These are phyloP conservation scores for Omphaloscelis lunosa DNA, from an alignment of 2,888 invertebrate species.

Conservation along the genomic window DNA sequence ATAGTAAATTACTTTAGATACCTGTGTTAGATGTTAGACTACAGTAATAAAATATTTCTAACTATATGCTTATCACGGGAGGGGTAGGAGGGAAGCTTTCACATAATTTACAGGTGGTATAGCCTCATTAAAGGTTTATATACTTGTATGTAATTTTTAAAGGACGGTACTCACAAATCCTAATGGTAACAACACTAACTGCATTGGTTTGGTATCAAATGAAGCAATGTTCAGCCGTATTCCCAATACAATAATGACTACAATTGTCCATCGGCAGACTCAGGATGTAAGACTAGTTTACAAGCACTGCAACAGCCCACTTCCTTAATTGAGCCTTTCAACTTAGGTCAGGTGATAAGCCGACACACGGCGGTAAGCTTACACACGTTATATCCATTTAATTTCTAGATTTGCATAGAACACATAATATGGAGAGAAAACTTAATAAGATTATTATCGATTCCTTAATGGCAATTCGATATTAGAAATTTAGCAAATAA, in stretches of 20 bases:
- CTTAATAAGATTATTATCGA: constrained; percentile 42
- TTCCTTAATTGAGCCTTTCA: constrained; percentile 58
- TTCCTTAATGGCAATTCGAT: constrained; percentile 42
- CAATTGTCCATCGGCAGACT: constrained; percentile 17
- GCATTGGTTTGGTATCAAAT: not conserved
- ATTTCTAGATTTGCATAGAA: constrained; percentile 39
- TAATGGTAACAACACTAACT: constrained; percentile 27
- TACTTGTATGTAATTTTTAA: constrained; percentile 27
- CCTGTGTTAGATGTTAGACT: constrained; percentile 8
- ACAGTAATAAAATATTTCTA: constrained; percentile 7
- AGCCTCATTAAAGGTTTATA: constrained; percentile 23
- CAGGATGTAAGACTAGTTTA: constrained; percentile 57
- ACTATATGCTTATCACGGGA: not conserved
- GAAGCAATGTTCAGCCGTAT: constrained; percentile 33
- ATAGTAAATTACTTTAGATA: constrained; percentile 47
- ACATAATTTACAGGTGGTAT: constrained; percentile 13
- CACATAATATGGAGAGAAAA: constrained; percentile 48
- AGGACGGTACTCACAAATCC: constrained; percentile 30
- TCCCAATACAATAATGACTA: constrained; percentile 13
- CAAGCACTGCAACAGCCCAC: constrained; percentile 52
- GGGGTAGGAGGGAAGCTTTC: not conserved
- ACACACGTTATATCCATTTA: constrained; percentile 39
- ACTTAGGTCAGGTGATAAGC: constrained; percentile 58
- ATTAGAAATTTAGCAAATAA: constrained; percentile 59
- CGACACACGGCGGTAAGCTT: constrained; percentile 54